Conservation (phyloP, 2,797 vertebrate genomes). For the Xerus rutilus region DNA sequence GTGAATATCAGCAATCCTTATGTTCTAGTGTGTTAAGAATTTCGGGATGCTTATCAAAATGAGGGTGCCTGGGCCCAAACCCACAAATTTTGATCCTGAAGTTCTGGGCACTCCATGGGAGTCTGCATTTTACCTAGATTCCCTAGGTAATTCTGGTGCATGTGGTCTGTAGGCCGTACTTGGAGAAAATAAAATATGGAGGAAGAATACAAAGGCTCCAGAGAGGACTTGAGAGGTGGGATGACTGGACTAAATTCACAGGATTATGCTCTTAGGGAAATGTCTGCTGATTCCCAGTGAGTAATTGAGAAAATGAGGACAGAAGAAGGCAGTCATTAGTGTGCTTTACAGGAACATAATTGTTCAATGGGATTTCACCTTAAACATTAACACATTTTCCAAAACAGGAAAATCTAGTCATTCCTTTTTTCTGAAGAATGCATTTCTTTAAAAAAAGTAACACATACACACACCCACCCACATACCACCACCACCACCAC, state of each 20-base stretch:
- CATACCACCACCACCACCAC: too few species aligned
- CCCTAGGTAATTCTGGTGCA: not conserved
- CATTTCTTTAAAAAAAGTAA: not conserved
- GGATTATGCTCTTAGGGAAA: not conserved
- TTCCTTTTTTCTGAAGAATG: not conserved
- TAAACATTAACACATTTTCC: slow-evolving; percentile 7
- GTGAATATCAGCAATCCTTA: not conserved
- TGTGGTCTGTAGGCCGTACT: not conserved
- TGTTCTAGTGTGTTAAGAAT: not conserved
- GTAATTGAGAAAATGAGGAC: not conserved
- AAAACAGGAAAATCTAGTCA: not conserved
- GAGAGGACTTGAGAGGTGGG: not conserved
- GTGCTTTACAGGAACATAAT: not conserved
- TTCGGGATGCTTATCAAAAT: not conserved
- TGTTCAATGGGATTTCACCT: not conserved
- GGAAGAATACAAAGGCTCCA: not conserved
- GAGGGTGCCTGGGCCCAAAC: not conserved
- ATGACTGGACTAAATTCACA: not conserved
- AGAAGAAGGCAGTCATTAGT: not conserved
- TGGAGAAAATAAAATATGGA: not conserved
- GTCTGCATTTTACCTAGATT: not conserved
- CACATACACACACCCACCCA: too few species aligned
- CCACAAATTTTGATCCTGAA: not conserved
- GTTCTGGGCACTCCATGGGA: not conserved
- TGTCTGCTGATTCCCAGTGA: not conserved